A percentile compares a stretch with the other conserved stretches of the same genome.
These are phyloP conservation scores for Ferrisia virgata DNA, from an alignment of 2,888 invertebrate genomes.

Conservation along the genomic window DNA sequence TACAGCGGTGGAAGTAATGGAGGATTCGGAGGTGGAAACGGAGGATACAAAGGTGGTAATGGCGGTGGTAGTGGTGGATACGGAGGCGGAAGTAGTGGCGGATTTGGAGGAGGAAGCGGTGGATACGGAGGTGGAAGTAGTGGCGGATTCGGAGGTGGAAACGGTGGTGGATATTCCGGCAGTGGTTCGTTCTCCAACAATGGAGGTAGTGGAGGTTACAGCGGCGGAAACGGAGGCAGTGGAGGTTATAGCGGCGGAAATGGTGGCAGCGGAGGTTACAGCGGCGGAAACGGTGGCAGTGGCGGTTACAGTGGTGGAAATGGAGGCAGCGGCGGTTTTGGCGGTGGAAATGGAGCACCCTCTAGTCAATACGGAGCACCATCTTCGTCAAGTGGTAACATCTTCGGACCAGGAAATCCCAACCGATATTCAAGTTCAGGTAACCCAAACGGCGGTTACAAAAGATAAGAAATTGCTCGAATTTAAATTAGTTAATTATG, in stretches of 20 bases:
- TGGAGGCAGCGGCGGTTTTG: conserved; percentile 21
- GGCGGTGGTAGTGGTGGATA: neutral
- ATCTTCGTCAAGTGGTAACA: neutral
- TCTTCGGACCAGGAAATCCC: conserved; percentile 37
- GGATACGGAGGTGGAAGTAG: neutral
- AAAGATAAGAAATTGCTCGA: conserved; percentile 20
- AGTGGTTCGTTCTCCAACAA: neutral
- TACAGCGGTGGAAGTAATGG: neutral
- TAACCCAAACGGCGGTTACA: conserved; percentile 40
- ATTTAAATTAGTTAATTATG: neutral
- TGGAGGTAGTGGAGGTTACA: neutral
- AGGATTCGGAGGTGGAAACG: neutral
- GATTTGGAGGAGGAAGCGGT: neutral
- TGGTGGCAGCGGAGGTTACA: neutral
- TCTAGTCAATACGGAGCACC: conserved; percentile 40
- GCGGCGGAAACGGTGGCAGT: neutral
- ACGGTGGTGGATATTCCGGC: conserved; percentile 7
- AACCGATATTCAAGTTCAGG: conserved; percentile 40
- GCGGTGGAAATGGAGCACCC: conserved; percentile 27
- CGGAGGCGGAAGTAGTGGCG: neutral
- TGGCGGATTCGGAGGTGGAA: neutral
- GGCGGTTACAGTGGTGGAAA: neutral
- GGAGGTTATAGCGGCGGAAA: neutral
- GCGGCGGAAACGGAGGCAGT: neutral
- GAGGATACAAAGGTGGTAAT: too few relatives aligned